These are phyloP conservation scores for Pammene aurita DNA, from an alignment of 2,888 invertebrate genomes.

Conservation along the genomic window DNA sequence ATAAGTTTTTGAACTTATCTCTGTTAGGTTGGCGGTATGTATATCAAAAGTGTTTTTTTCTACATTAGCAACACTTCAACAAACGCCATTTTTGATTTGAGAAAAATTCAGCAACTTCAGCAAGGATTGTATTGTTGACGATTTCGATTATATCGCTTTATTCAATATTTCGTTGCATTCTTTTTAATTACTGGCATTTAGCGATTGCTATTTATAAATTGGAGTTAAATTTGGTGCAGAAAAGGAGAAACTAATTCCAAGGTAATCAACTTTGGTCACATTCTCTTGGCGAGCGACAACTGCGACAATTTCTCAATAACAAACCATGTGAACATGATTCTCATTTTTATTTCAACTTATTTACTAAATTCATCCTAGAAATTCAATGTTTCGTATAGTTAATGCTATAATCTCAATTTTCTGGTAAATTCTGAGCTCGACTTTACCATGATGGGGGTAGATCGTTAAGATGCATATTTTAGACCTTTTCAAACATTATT, in stretches of 20 bases:
- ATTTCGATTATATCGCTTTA: slow-evolving; percentile 33
- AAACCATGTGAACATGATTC: slow-evolving; percentile 42
- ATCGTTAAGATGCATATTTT: neutral
- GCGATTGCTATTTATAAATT: neutral
- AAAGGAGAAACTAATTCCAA: slow-evolving; percentile 46
- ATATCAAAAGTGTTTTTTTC: neutral
- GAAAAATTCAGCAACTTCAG: slow-evolving; percentile 51
- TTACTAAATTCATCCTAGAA: neutral
- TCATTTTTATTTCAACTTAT: slow-evolving; percentile 6
- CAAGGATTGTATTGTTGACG: slow-evolving; percentile 44
- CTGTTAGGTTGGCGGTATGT: neutral
- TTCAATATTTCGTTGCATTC: slow-evolving; percentile 29
- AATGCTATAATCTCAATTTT: neutral
- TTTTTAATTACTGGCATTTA: slow-evolving; percentile 19
- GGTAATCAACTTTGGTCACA: slow-evolving; percentile 62
- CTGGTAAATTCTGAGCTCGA: neutral
- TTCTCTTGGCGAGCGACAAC: slow-evolving; percentile 9
- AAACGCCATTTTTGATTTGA: slow-evolving; percentile 64
- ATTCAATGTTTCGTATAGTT: neutral
- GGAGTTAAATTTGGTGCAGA: slow-evolving; percentile 1
- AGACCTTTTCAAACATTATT: neutral
- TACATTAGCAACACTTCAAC: slow-evolving; percentile 48
- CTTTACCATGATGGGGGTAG: slow-evolving; percentile 28
- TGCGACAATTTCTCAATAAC: slow-evolving; percentile 32
- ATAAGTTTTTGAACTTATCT: neutral